Evolutionary conservation across 2,888 invertebrate genomes (phyloP).

Genomic region (Leptopilina myrica): DNA sequence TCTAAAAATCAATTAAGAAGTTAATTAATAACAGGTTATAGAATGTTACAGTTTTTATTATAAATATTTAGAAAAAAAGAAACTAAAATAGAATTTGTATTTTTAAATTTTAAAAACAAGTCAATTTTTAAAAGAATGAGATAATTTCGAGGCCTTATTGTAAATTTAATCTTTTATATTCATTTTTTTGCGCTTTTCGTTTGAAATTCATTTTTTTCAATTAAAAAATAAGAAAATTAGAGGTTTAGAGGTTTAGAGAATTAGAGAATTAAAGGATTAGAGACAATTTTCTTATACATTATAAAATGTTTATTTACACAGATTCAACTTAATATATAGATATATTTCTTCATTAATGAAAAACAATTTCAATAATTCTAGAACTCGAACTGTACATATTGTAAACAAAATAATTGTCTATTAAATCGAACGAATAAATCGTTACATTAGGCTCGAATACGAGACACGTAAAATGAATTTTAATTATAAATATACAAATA

Average conservation of each 20-base stretch:
- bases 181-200: too few relatives aligned
- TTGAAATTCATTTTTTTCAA: background rate
- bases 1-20: background rate
- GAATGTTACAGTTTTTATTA: too few relatives aligned
- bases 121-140: too few relatives aligned
- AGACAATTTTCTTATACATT: slow-evolving; percentile 60
- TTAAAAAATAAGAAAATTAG: background rate
- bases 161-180: background rate
- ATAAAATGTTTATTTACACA: slow-evolving; percentile 74
- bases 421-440: slow-evolving; percentile 71
- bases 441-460: slow-evolving; percentile 19
- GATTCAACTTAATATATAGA: slow-evolving; percentile 66
- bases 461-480: slow-evolving; percentile 30
- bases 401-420: slow-evolving; percentile 67
- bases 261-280: background rate
- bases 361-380: slow-evolving; percentile 64
- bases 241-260: too few relatives aligned
- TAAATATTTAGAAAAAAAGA: too few relatives aligned
- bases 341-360: slow-evolving; percentile 61
- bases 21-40: too few relatives aligned
- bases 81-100: too few relatives aligned
- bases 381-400: slow-evolving; percentile 70
- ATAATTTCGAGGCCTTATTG: too few relatives aligned
- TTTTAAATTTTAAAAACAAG: too few relatives aligned
- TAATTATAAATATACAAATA: slow-evolving; percentile 32